Evolutionary conservation across 2,888 invertebrate species (phyloP), one percentile per base, ranked within the genome.

Genomic region (Hermodice carunculata): DNA sequence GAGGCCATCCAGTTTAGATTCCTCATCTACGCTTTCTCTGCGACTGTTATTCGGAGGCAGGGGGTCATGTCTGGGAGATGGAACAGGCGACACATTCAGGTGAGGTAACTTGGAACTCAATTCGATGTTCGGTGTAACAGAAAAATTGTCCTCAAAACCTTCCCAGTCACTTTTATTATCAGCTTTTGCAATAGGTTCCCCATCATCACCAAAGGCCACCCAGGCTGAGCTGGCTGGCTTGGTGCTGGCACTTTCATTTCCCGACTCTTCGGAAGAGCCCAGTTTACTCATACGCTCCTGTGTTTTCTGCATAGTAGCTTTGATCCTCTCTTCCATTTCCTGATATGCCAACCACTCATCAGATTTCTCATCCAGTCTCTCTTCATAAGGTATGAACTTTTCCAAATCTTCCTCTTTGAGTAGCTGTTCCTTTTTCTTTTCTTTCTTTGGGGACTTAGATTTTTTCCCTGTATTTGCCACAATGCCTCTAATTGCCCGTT

Each of bases 21-120:
- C 19, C 5, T 52, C 51, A 5, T 66, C 81, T 73, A 76, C 75
- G 66, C 76, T 81, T 51, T 76, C 70, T 31, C 74, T 66, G 51
- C 76, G 66, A 54, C 77, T 78, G 56, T 77, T 77, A 34, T 68
- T 67, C 6, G 78, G 76, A 2, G 78, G 75, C 19, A 69, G 66
- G 3, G 78, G 76, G 19, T 73, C 63, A 40, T 69, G 65, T 40
- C 74, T 64, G 19, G 77, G 77, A 31, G 78, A 75, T 1, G 68
- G 67, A 11, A 69, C 64, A 24, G 76, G 73, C 22, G 73, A 72
- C 28, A 74, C 64, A 6, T 68, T 67, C 29, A 78, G 46, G 49
- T 71, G 17, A 1, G 58, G 46, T 32, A 59, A 28, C 29, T 53
- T 43, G 22, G 49, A 44, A n/a, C 51, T 28, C 3, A 40, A 31